These are phyloP conservation scores for Crypturellus undulatus DNA, from an alignment of 2,113 vertebrate species.

Conservation along the genomic window DNA sequence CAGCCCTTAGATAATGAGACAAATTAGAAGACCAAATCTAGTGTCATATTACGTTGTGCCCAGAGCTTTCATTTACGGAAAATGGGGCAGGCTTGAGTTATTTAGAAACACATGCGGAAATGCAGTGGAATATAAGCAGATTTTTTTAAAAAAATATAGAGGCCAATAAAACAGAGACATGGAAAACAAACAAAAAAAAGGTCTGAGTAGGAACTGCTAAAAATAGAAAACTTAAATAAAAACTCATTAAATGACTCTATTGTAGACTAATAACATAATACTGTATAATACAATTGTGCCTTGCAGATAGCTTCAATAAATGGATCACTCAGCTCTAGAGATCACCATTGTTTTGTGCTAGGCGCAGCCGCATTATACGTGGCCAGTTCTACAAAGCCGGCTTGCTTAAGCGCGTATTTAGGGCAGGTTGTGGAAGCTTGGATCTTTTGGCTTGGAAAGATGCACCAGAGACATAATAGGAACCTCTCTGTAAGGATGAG, in stretches of 20 bases:
- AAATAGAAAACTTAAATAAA: background rate
- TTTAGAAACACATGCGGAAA: background rate
- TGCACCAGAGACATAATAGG: accelerated
- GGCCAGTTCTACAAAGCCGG: background rate
- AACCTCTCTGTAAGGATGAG: background rate
- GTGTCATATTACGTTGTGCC: background rate
- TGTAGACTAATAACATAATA: background rate
- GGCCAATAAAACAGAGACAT: background rate
- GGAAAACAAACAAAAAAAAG: background rate
- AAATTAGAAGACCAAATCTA: background rate
- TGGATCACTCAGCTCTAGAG: background rate
- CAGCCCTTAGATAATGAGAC: background rate
- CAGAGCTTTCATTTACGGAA: background rate
- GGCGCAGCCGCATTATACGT: background rate
- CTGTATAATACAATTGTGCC: background rate
- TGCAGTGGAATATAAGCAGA: background rate
- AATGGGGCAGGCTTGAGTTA: background rate
- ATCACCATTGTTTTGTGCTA: background rate
- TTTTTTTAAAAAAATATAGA: background rate
- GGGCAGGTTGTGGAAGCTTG: background rate
- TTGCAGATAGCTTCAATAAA: background rate
- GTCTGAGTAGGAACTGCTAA: background rate
- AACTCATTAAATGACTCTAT: background rate
- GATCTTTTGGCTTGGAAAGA: background rate
- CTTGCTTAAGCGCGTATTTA: background rate